Evolutionary conservation across 2,113 vertebrate genomes (phyloP), one percentile per base, ranked within the genome.

Genomic region (Syngnathus scovelli): DNA sequence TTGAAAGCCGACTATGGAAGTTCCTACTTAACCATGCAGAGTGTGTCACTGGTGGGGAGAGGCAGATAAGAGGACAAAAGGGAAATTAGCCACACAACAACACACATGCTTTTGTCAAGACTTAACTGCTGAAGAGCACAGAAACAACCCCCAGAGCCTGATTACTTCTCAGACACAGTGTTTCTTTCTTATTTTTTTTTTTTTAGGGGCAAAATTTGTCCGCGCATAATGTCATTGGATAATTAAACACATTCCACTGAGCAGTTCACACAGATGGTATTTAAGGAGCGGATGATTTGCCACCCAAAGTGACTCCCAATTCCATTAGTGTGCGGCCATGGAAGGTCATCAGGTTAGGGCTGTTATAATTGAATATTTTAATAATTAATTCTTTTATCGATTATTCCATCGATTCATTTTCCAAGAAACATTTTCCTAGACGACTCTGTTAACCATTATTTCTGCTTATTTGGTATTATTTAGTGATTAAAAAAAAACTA

Each of bases 1-100:
- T 78, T 92, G 93, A 93, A 95, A 93, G 90, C 90, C 78, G 71
- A 75, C 89, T 61, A 76, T 78, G 90, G 91, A 88, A 83, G 86
- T 77, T 75, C 76, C 91, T 90, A 79, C 88, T 92, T 90, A 91
- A 82, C 90, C 87, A 91, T 92, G 84, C 87, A 79, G 89, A 87
- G 88, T 90, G 82, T 92, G 91, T 91, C 89, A 66, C 85, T 83
- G 56, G 74, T 76, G 79, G 86, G 79, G 72, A 81, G 83, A 82
- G 83, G 79, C 75, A 79, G 71, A 81, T 84, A 87, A 88, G 81
- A 77, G 85, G 86, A 90, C 89, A 90, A 91, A 92, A 81, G 85
- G 83, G 72, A 79, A 37, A 81, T 78, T 70, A 81, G 83, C 79
- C 78, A 84, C 81, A 86, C 83, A 37, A 37, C 46, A 56, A 56